Evolutionary conservation across 2,113 vertebrate genomes (phyloP), one percentile per base, ranked within the genome.

Genomic region (Brachypodius melanocephalos): DNA sequence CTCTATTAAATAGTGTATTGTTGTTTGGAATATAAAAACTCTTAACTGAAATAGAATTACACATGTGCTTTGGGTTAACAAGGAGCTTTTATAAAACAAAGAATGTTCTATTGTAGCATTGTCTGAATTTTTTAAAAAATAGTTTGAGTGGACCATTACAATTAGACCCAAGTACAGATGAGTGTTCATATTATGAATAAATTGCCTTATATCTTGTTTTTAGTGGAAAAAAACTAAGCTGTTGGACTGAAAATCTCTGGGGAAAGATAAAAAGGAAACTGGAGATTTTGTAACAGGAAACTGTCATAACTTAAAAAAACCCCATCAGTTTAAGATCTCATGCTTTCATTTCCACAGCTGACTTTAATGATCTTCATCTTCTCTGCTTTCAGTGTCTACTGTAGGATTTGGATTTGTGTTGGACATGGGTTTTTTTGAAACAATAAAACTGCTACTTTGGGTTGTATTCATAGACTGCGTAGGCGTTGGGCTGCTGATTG

Each of bases 401-500:
- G 79, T 99, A 89, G 99, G 99, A 76, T 99, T 99, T 92, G 99
- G 99, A 82, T 98, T 99, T 97, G 99, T 99, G 72, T 95, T 99
- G 96, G 98, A 99, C 82, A 99, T 99, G 98, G 98, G 99, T 0
- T 98, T 99, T 79, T 91, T 99, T 96, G 98, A 99, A 96, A 99
- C 98, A 8, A 96, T 99, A 95, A 99, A 99, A 96, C 98, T 99
- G 38, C 98, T 99, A 5, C 98, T 99, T 71, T 99, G 99, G 99
- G 99, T 99, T 48, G 99, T 99, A 6, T 99, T 99, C 96, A 99
- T 99, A 73, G 99, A 99, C 96, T 99, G 99, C 16, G 98, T 99
- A 42, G 99, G 99, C 0, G 99, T 99, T 40, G 99, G 99, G 28
- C 98, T 99, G 58, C 98, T 99, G 79, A 99, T 99, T 96, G 98